Conservation (phyloP, 1,140 invertebrate genomes). For the Aphaenogaster rudis region DNA sequence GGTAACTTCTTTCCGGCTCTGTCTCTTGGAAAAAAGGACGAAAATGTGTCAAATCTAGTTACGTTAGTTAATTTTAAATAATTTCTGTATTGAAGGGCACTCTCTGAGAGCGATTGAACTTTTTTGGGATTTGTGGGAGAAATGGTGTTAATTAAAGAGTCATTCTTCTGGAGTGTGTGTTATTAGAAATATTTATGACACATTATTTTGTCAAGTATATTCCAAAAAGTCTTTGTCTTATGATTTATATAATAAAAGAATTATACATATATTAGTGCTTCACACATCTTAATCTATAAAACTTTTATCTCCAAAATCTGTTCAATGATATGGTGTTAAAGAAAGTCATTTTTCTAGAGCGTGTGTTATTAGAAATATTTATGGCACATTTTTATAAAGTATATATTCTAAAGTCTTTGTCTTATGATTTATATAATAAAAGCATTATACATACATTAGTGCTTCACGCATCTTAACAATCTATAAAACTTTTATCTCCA, state of each 20-base stretch:
- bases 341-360: not conserved
- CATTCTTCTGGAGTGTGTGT: not conserved
- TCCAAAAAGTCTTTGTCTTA: not conserved
- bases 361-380: slow-evolving; percentile 1
- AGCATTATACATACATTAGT: not conserved
- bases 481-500: not conserved
- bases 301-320: not conserved
- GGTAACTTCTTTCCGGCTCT: too few species aligned
- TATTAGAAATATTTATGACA: not conserved
- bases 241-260: not conserved
- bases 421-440: not conserved
- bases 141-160: not conserved
- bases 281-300: too few species aligned
- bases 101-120: not conserved
- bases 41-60: not conserved
- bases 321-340: slow-evolving; percentile 40
- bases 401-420: not conserved
- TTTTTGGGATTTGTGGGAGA: not conserved
- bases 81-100: not conserved
- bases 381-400: not conserved
- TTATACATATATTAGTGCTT: not conserved
- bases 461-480: not conserved
- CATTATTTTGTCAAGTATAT: not conserved
- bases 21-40: too few species aligned
- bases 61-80: not conserved